These are phyloP conservation scores for Telmatochromis bifrenatus DNA, from an alignment of 2,113 vertebrate genomes.

Conservation along the genomic window DNA sequence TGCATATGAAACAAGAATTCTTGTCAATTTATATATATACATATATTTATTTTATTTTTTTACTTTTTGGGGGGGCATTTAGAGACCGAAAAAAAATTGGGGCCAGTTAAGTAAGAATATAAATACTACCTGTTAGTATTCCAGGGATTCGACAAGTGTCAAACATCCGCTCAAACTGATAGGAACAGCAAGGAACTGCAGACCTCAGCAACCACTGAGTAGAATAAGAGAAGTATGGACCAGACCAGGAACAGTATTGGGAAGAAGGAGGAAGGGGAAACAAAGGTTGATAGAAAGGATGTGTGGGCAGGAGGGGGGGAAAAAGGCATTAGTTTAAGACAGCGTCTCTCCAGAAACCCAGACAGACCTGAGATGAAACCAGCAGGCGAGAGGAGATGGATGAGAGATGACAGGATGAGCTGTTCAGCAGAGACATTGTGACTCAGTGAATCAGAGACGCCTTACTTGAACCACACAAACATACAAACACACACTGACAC, in stretches of 20 bases:
- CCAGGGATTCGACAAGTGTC: constrained; percentile 80
- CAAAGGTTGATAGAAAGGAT: not conserved
- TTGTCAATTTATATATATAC: not conserved
- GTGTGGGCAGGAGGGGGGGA: constrained; percentile 18
- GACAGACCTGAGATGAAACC: constrained; percentile 14
- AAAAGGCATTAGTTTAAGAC: constrained; percentile 17
- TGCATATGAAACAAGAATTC: not conserved
- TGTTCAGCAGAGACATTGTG: not conserved
- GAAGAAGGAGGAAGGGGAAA: not conserved
- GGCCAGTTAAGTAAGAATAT: not conserved
- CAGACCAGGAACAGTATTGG: not conserved
- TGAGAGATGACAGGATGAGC: constrained; percentile 11
- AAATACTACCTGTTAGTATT: constrained; percentile 73
- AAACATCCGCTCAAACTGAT: constrained; percentile 83
- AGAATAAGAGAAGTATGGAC: constrained; percentile 22
- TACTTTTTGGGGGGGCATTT: not conserved
- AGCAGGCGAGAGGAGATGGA: constrained; percentile 4
- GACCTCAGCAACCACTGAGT: constrained; percentile 81
- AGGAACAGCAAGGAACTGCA: constrained; percentile 80
- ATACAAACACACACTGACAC: not conserved
- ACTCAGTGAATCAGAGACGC: constrained; percentile 17
- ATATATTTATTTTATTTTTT: too few species aligned
- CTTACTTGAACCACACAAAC: not conserved
- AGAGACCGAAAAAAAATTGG: not conserved
- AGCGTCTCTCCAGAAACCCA: not conserved